phyloP scores from a whole-genome alignment of 2,113 vertebrate genomes.

The Prietella phreatophila region DNA sequence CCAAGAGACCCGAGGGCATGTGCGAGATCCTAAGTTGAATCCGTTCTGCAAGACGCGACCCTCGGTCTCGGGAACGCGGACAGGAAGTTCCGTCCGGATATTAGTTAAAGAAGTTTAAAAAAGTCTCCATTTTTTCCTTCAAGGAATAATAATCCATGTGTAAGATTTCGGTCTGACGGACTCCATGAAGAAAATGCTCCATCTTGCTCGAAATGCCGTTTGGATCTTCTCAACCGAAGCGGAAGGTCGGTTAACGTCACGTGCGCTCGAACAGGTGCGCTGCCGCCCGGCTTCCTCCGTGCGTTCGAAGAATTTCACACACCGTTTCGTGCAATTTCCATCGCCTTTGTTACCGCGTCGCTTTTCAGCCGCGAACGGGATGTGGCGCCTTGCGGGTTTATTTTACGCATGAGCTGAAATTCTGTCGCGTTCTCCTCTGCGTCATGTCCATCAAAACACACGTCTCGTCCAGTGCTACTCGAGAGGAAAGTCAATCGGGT shows the following conservation, averaged over 20 bases:
- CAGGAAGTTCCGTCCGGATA: neutral
- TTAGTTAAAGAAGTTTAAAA: no score
- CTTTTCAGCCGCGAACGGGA: neutral
- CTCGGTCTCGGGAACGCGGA: neutral
- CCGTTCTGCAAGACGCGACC: no score
- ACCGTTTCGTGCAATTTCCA: constrained; percentile 25
- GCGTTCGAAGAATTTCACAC: constrained; percentile 27
- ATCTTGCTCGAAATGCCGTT: neutral
- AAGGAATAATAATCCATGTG: neutral
- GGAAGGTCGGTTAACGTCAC: constrained; percentile 19
- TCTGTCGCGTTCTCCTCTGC: neutral
- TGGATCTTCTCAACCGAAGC: constrained; percentile 13
- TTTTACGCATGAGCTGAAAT: constrained; percentile 7
- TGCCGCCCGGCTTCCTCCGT: neutral
- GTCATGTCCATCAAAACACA: neutral
- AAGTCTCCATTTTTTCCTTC: neutral
- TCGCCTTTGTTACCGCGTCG: constrained; percentile 13
- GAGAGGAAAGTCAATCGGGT: neutral
- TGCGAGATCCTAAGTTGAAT: neutral
- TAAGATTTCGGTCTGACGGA: neutral
- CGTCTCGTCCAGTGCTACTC: neutral
- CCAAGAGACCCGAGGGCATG: neutral
- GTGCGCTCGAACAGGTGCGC: constrained; percentile 8
- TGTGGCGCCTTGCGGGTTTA: neutral
- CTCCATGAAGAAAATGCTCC: neutral